Base-by-base conservation (phyloP, 2,113 vertebrate species). In the Cyphomyrus plagiostoma region DNA sequence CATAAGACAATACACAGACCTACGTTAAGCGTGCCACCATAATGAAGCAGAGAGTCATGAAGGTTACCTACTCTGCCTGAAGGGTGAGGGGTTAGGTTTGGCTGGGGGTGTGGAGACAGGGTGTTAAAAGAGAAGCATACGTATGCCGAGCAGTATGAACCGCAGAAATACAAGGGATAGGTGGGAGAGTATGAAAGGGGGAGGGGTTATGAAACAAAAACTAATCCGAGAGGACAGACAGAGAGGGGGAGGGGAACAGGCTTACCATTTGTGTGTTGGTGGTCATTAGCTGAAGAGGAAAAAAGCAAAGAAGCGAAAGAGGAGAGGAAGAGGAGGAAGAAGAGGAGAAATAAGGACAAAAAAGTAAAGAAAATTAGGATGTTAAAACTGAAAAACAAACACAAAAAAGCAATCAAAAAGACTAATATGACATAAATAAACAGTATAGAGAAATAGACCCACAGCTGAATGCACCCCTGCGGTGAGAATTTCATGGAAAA, bases 231-330 rank as follows among this genome's bases (percentile, higher is more conserved):
- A 90, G 91, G 93, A 94, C 92, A 94, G 93, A 95, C 92, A 94
- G 93, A 95, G 92, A 93, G 82, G 82, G 82, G 82, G 82, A 48
- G 94, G 93, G 93, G 50, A 87, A 93, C 93, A 94, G 95, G 97
- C 98, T 99, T 99, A 99, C 98, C 98, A 98, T 97, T 95, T 99
- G 97, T 93, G 97, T 97, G 98, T 96, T 98, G 97, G 97, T 95
- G 95, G 97, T 97, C 98, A 98, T 97, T 96, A 98, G 97, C 98
- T 99, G 97, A 97, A 95, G 95, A 97, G 96, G 95, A 97, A 97
- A 95, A 98, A 96, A 95, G 96, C 97, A 96, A 96, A 96, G 95
- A 94, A 94, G 95, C 94, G 90, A 90, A 91, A 90, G 84, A 88
- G 45, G 90, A 94, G 92, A 93, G 92, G 94, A 95, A 97, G 97